Base-by-base conservation (phyloP, 2,797 vertebrate species). In the Rhinophrynus dorsalis region DNA sequence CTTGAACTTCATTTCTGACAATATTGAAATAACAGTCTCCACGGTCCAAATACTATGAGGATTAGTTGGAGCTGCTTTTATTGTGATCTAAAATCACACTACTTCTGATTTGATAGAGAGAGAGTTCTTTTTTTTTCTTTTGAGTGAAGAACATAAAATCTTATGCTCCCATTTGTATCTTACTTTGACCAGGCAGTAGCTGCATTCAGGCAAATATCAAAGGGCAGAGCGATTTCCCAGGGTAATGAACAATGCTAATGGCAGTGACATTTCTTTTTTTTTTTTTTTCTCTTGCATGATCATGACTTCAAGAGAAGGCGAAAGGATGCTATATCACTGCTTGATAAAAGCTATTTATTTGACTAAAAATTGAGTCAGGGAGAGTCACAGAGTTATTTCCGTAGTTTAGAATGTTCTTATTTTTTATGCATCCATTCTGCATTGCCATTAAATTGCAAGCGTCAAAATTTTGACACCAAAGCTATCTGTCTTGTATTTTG, bases 271-370 rank as follows among this genome's bases (percentile, higher is more conserved):
- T 55, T 55, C 3, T 32, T 20, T 6, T 12, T 52, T 26, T 55
- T 55, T 55, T 2, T 32, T 20, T 6, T 12, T 52, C 15, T 30
- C 15, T 52, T 52, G 27, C 15, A 52, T 52, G 26, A 52, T 52
- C 26, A 9, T 52, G 50, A 27, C 50, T 30, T 17, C 27, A 29
- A 52, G 50, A 15, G 27, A 29, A 26, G 7, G 13, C 7, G 15
- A 6, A 27, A 18, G 15, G n/a, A 52, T 33, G 52, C 30, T 20
- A 3, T 8, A 55, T 33, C 23, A 35, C 29, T 33, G 15, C 13
- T 47, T 24, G 18, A 7, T 55, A 35, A 33, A 55, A 55, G 29
- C 51, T 55, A 33, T 55, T 55, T 21, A 30, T 26, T 52, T 17
- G 50, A 27, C 15, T 52, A 18, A 52, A 52, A 20, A 33, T 15